A percentile compares a stretch with the other conserved stretches of the same genome.
These are phyloP conservation scores for Leptestheria dahalacensis DNA, from an alignment of 1,140 invertebrate species.

Conservation along the genomic window DNA sequence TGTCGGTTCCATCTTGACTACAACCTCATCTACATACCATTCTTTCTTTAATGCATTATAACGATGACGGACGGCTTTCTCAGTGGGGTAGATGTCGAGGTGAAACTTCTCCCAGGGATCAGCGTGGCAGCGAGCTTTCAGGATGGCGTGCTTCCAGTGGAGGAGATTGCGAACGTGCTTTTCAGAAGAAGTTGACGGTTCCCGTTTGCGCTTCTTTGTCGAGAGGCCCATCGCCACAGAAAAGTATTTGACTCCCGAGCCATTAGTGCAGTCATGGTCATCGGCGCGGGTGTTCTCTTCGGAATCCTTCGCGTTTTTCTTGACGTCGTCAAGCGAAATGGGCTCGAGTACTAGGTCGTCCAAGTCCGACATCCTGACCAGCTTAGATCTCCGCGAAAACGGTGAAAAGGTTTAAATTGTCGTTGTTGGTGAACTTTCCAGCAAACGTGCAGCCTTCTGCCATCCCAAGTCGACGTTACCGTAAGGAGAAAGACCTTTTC, in stretches of 20 bases:
- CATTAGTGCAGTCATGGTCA: neutral
- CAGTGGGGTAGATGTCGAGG: conserved; percentile 26
- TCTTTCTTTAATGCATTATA: conserved; percentile 31
- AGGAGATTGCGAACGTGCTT: neutral
- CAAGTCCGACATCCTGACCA: neutral
- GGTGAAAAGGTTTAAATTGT: neutral
- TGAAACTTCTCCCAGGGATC: conserved; percentile 34
- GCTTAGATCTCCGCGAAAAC: neutral
- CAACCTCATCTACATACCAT: conserved; percentile 33
- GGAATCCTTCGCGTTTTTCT: neutral
- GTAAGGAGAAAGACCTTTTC: neutral
- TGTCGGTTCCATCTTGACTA: conserved; percentile 34
- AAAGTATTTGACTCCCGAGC: conserved; percentile 2
- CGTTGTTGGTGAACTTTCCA: neutral
- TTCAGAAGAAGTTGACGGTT: conserved; percentile 3
- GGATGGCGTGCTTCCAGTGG: conserved; percentile 23
- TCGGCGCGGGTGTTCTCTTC: neutral
- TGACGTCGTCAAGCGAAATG: neutral
- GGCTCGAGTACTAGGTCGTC: conserved; percentile 5
- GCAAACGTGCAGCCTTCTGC: neutral
- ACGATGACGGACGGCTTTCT: conserved; percentile 29
- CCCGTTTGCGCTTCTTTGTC: conserved; percentile 1
- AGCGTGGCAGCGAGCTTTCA: conserved; percentile 21
- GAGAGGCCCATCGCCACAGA: conserved; percentile 3
- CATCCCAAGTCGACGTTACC: neutral